Evolutionary conservation across 2,888 invertebrate species (phyloP).

Genomic region (Leucophora obtusa): DNA sequence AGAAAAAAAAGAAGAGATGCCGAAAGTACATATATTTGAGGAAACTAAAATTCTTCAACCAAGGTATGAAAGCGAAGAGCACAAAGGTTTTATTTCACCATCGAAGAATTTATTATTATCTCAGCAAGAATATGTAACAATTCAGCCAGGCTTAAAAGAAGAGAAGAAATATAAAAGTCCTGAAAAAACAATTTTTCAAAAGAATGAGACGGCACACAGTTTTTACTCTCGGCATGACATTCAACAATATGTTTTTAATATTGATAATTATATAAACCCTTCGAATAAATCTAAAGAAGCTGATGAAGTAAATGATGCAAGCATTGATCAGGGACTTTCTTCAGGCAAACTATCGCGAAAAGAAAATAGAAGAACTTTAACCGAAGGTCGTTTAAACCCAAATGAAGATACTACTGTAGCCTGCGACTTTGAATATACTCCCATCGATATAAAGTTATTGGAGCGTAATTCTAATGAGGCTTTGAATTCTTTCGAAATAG

Average conservation of each 20-base stretch:
- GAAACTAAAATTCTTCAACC: not conserved
- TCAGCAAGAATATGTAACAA: not conserved
- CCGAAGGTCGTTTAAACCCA: too few relatives aligned
- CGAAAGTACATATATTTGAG: not conserved
- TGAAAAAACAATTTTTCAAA: too few relatives aligned
- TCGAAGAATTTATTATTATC: not conserved
- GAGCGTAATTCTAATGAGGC: conserved; percentile 36
- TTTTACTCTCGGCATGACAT: too few relatives aligned
- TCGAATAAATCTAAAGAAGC: not conserved
- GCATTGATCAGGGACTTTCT: not conserved
- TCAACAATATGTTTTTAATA: not conserved
- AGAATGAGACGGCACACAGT: too few relatives aligned
- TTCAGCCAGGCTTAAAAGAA: not conserved
- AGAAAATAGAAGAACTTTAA: not conserved
- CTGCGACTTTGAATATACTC: conserved; percentile 10
- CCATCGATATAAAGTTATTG: conserved; percentile 10
- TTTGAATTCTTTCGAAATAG: conserved; percentile 64
- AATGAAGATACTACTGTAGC: not conserved
- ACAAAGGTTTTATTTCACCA: not conserved
- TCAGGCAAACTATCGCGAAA: not conserved
- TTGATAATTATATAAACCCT: not conserved
- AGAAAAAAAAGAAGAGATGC: conserved; percentile 1
- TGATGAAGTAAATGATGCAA: not conserved
- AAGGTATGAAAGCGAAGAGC: not conserved
- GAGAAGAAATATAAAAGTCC: not conserved